Evolutionary conservation across 2,113 vertebrate species (phyloP).

Genomic region (Xenopus laevis): DNA sequence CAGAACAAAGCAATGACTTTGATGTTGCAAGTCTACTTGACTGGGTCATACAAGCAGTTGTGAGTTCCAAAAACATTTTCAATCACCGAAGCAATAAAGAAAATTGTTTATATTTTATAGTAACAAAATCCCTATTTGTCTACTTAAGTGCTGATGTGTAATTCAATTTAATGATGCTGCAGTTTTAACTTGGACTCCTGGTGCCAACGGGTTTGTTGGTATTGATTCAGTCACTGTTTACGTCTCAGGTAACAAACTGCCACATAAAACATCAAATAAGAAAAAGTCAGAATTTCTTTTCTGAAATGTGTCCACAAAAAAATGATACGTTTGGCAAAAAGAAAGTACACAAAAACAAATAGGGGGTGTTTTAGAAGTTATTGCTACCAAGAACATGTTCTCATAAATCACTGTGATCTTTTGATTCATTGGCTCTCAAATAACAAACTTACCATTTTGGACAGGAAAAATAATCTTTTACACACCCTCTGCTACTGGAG

Average conservation of each 20-base stretch:
- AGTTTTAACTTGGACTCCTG: constrained; percentile 58
- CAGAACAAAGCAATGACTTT: not conserved
- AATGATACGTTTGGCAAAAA: constrained; percentile 51
- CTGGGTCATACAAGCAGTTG: constrained; percentile 1
- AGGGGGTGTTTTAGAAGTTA: too few species aligned
- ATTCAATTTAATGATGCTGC: constrained; percentile 71
- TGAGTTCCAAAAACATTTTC: constrained; percentile 57
- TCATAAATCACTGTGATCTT: too few species aligned
- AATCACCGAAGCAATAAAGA: constrained; percentile 57
- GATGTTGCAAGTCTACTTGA: not conserved
- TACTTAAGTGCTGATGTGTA: constrained; percentile 65
- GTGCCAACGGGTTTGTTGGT: constrained; percentile 60
- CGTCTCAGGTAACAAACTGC: constrained; percentile 58
- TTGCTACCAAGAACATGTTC: too few species aligned
- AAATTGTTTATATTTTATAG: constrained; percentile 53
- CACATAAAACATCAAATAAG: constrained; percentile 58
- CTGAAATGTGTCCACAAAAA: constrained; percentile 49
- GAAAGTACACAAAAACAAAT: not conserved
- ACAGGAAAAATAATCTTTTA: too few species aligned
- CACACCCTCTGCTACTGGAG: too few species aligned
- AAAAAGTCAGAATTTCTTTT: constrained; percentile 55
- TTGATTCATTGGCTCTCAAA: too few species aligned
- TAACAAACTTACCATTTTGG: too few species aligned
- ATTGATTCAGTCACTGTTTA: constrained; percentile 69
- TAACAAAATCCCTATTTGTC: constrained; percentile 68